Percentiles rank a stretch among this genome's conserved stretches.
phyloP scores from a whole-genome alignment of 1,140 invertebrate species.

The Zaprionus ornatus region DNA sequence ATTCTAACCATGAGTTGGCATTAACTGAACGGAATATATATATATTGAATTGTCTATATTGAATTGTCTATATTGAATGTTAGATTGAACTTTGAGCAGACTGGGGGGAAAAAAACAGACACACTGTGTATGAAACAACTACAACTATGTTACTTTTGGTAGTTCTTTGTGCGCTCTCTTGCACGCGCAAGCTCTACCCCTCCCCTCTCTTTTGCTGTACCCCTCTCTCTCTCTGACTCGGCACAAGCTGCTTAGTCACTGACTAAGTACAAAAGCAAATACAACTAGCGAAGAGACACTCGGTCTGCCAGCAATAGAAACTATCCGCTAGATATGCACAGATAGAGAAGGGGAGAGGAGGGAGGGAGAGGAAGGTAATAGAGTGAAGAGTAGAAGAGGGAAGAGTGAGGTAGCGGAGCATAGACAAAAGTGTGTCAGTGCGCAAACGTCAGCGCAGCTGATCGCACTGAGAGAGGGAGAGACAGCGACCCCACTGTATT shows the following conservation, averaged over 20 bases:
- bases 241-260: slow-evolving; percentile 40
- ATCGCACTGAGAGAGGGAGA: slow-evolving; percentile 50
- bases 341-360: neutral
- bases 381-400: neutral
- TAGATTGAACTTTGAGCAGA: slow-evolving; percentile 44
- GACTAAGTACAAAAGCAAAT: slow-evolving; percentile 42
- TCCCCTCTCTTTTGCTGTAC: neutral
- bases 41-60: slow-evolving; percentile 18
- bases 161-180: slow-evolving; percentile 12
- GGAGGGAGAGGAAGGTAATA: neutral
- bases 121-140: slow-evolving; percentile 13
- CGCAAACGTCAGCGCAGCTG: slow-evolving; percentile 76
- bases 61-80: neutral
- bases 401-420: neutral
- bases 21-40: slow-evolving; percentile 17
- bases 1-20: slow-evolving; percentile 63
- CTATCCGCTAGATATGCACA: slow-evolving; percentile 46
- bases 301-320: slow-evolving; percentile 62
- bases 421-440: slow-evolving; percentile 73
- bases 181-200: neutral
- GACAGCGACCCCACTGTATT: neutral
- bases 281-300: slow-evolving; percentile 63
- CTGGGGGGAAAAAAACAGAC: slow-evolving; percentile 10
- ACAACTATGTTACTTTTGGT: slow-evolving; percentile 23
- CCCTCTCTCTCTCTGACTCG: neutral